Evolutionary conservation across 2,113 vertebrate species (phyloP).

Genomic region (Trichomycterus rosablanca): DNA sequence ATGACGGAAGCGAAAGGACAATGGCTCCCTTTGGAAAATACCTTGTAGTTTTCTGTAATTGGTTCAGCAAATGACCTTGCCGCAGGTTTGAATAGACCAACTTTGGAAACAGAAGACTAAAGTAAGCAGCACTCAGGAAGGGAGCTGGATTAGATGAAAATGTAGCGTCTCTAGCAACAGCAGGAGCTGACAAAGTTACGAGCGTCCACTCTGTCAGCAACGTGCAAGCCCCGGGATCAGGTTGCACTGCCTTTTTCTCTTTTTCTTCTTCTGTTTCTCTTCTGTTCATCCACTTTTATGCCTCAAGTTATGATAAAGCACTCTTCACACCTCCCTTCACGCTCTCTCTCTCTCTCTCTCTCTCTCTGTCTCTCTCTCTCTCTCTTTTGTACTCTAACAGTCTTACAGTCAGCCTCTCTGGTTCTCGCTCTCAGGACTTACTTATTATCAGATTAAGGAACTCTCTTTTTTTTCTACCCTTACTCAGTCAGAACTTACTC

Average conservation of each 20-base stretch:
- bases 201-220: constrained; percentile 30
- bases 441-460: too few species aligned
- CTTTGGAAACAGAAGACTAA: background rate
- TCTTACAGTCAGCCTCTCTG: background rate
- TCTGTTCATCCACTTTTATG: constrained; percentile 47
- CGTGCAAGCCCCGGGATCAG: constrained; percentile 32
- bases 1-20: background rate
- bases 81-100: background rate
- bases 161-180: constrained; percentile 2
- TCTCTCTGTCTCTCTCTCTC: too few species aligned
- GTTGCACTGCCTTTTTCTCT: constrained; percentile 39
- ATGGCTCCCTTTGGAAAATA: background rate
- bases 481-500: background rate
- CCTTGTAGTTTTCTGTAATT: background rate
- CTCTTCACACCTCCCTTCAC: constrained; percentile 7
- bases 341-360: background rate
- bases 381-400: background rate
- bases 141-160: background rate
- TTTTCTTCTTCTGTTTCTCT: constrained; percentile 43
- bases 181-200: background rate
- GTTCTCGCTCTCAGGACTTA: background rate
- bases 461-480: too few species aligned
- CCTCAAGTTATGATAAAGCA: constrained; percentile 20
- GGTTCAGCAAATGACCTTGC: background rate
- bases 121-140: background rate